Percentiles rank a stretch among this genome's conserved stretches.
Evolutionary conservation across 2,888 invertebrate species (phyloP).

Genomic region (Agrypnus murinus): DNA sequence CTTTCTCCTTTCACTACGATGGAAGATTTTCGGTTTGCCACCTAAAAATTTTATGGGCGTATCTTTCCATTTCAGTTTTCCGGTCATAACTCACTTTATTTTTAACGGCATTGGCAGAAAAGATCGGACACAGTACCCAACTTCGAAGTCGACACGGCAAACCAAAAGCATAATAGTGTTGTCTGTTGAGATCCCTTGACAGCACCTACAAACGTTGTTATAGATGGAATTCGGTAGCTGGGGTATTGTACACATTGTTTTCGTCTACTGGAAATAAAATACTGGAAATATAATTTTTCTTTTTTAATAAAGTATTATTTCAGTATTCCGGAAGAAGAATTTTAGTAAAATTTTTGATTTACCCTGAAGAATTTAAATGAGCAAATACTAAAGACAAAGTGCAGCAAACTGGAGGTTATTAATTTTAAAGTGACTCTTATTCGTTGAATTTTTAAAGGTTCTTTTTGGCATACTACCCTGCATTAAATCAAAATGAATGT

Average conservation of each 20-base stretch:
- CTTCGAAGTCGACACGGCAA: conserved; percentile 24
- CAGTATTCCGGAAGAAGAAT: no score
- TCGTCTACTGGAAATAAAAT: background rate
- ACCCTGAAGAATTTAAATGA: background rate
- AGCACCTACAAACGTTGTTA: conserved; percentile 36
- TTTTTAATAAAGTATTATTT: no score
- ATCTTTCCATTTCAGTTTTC: conserved; percentile 6
- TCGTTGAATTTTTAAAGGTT: conserved; percentile 2
- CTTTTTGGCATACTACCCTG: background rate
- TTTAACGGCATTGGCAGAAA: conserved; percentile 17
- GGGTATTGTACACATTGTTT: conserved; percentile 13
- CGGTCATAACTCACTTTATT: conserved; percentile 28
- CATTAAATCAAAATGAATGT: background rate
- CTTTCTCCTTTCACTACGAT: no score
- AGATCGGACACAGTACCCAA: conserved; percentile 19
- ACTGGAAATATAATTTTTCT: no score
- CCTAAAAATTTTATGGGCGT: conserved; percentile 22
- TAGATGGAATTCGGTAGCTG: conserved; percentile 17
- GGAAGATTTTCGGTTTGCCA: conserved; percentile 19
- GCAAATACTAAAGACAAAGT: conserved; percentile 11
- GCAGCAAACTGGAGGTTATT: conserved; percentile 12
- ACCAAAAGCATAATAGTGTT: conserved; percentile 38
- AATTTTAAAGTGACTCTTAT: conserved; percentile 14
- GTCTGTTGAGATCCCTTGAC: conserved; percentile 36
- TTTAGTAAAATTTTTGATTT: no score